Evolutionary conservation across 2,113 vertebrate species (phyloP).

Genomic region (Hippocampus guttulatus): DNA sequence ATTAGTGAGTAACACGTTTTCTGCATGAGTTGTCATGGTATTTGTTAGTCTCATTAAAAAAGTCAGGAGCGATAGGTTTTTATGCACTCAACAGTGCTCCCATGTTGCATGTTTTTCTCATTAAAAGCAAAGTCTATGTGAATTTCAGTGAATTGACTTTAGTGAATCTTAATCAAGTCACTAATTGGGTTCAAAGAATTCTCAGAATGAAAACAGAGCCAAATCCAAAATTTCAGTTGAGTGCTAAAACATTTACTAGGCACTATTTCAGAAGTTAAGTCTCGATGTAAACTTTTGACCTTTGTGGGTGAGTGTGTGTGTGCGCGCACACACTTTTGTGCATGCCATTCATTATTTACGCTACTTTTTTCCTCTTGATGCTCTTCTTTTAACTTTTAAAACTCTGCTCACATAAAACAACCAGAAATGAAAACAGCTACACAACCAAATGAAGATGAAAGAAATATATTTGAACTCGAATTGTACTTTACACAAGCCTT

Average conservation of each 20-base stretch:
- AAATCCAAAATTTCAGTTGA: not conserved
- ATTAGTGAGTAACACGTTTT: not conserved
- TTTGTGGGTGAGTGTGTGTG: not conserved
- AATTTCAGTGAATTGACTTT: not conserved
- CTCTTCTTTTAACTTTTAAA: not conserved
- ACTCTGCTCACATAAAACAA: not conserved
- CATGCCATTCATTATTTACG: not conserved
- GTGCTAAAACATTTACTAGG: not conserved
- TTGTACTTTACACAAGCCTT: constrained; percentile 12
- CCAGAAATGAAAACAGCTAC: constrained; percentile 10
- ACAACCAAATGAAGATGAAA: constrained; percentile 21
- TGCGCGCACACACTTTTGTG: too few relatives aligned
- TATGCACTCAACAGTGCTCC: not conserved
- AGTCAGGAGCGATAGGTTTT: not conserved
- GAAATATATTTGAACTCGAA: constrained; percentile 20
- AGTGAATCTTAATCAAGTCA: not conserved
- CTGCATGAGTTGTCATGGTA: not conserved
- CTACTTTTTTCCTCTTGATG: not conserved
- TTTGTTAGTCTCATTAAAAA: constrained; percentile 3
- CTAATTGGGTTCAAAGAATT: not conserved
- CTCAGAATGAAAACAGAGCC: not conserved
- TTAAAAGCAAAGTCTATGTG: not conserved
- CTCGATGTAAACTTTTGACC: not conserved
- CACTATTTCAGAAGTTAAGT: not conserved
- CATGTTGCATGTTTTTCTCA: not conserved